These are phyloP conservation scores for Conus ventricosus DNA, from an alignment of 1,140 invertebrate genomes.

Conservation along the genomic window DNA sequence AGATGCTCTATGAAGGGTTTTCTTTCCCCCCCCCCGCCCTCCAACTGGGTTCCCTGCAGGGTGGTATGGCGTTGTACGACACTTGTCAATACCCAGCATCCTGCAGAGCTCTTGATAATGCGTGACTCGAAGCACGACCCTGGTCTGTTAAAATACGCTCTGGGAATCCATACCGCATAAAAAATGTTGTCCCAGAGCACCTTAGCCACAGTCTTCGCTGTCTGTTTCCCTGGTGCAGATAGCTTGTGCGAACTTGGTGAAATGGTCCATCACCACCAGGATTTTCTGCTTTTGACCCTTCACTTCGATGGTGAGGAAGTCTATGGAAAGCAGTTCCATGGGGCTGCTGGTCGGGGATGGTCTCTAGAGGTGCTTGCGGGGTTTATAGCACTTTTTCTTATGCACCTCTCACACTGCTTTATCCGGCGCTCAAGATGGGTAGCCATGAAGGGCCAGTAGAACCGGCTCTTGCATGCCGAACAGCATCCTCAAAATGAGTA, in stretches of 20 bases:
- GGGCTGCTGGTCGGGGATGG: neutral
- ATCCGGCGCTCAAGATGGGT: neutral
- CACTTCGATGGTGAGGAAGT: slow-evolving; percentile 24
- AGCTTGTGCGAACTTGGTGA: slow-evolving; percentile 16
- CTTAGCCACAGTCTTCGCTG: too few relatives aligned
- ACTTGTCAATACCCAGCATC: too few relatives aligned
- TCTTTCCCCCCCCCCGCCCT: too few relatives aligned
- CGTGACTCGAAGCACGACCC: too few relatives aligned
- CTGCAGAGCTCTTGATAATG: too few relatives aligned
- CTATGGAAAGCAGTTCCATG: slow-evolving; percentile 7
- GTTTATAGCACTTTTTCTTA: neutral
- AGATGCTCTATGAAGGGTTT: too few relatives aligned
- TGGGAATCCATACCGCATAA: too few relatives aligned
- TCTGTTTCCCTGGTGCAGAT: slow-evolving; percentile 16
- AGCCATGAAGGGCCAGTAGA: slow-evolving; percentile 20
- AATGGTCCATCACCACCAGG: slow-evolving; percentile 18
- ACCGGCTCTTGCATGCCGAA: neutral
- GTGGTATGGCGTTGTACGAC: too few relatives aligned
- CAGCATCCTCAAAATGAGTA: neutral
- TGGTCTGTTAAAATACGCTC: too few relatives aligned
- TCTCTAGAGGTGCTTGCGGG: neutral
- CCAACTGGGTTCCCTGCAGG: too few relatives aligned
- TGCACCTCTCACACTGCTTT: too few relatives aligned
- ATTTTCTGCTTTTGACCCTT: slow-evolving; percentile 17
- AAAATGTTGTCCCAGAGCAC: too few relatives aligned